Evolutionary conservation across 92 coral and sea anemone genomes (phyloP).

Genomic region (Phenganax marumi): DNA sequence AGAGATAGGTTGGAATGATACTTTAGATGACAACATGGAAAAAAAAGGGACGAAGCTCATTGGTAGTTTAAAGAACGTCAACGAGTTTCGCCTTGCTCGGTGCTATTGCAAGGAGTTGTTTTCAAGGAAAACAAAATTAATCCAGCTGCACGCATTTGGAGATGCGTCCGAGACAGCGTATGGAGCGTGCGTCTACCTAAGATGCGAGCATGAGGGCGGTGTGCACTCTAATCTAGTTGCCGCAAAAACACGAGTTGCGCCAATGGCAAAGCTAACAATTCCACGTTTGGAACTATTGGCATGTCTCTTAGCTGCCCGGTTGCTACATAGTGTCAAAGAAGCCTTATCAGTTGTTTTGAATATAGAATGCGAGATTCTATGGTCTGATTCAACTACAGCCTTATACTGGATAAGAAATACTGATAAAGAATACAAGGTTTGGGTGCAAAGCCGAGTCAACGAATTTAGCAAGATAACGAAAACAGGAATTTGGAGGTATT

Average conservation of each 20-base stretch:
- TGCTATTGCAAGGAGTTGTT: constrained; percentile 24
- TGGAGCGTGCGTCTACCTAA: constrained; percentile 46
- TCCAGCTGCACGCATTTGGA: constrained; percentile 38
- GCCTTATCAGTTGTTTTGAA: not conserved
- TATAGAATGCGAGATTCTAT: not conserved
- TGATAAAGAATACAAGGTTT: constrained; percentile 14
- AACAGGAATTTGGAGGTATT: not conserved
- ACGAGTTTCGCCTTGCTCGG: constrained; percentile 19
- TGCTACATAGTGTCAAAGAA: not conserved
- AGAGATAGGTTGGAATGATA: constrained; percentile 39
- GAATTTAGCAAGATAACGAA: constrained; percentile 14
- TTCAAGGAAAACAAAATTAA: constrained; percentile 1
- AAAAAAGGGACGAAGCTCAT: constrained; percentile 25
- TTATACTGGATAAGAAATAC: constrained; percentile 9
- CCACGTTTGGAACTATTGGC: constrained; percentile 23
- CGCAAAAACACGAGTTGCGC: constrained; percentile 39
- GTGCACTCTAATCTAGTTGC: constrained; percentile 21
- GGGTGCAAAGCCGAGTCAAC: constrained; percentile 15
- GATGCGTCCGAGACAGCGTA: constrained; percentile 46
- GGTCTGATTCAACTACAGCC: constrained; percentile 22
- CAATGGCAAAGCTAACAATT: constrained; percentile 12
- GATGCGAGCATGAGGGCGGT: constrained; percentile 22
- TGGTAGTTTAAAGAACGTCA: constrained; percentile 14
- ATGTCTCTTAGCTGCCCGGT: constrained; percentile 5
- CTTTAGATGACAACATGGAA: constrained; percentile 21